These are phyloP conservation scores for Drosophila pallidifrons DNA, from an alignment of 1,140 invertebrate genomes.

Conservation along the genomic window DNA sequence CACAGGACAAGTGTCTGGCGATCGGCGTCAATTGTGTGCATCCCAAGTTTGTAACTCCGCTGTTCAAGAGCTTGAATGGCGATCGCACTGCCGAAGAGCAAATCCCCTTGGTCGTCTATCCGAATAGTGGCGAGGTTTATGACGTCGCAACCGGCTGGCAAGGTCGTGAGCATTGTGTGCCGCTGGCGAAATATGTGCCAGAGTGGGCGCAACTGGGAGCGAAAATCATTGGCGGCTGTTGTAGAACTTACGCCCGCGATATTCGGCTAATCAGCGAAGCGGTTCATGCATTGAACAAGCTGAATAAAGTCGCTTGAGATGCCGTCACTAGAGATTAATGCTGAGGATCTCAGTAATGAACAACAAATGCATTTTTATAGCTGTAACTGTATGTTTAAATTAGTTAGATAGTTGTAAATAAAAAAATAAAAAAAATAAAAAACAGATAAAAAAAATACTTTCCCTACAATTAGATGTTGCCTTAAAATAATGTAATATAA, in stretches of 20 bases:
- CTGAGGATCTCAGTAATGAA: conserved; percentile 42
- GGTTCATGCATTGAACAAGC: conserved; percentile 72
- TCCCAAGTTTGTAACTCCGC: conserved; percentile 87
- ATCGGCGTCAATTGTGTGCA: conserved; percentile 95
- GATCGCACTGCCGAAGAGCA: conserved; percentile 61
- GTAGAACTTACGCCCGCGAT: conserved; percentile 89
- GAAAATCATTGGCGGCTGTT: conserved; percentile 92
- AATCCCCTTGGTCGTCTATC: conserved; percentile 89
- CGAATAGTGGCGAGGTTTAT: conserved; percentile 90
- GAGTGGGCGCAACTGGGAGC: conserved; percentile 90
- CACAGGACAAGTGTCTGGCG: conserved; percentile 90
- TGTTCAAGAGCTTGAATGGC: conserved; percentile 86
- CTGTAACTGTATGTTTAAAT: conserved; percentile 13
- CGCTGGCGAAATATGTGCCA: conserved; percentile 87
- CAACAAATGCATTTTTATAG: conserved; percentile 55
- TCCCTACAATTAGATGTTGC: neutral
- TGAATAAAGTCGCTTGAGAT: conserved; percentile 59
- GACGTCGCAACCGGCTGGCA: conserved; percentile 87
- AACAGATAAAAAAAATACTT: neutral
- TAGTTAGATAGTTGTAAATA: conserved; percentile 48
- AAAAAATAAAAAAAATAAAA: neutral
- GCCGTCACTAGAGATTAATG: neutral
- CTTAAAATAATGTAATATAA: too few species aligned
- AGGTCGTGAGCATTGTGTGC: conserved; percentile 86
- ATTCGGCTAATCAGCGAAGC: conserved; percentile 86